Conservation (phyloP, 1,140 invertebrate genomes). For the Heliconius hermathena region DNA sequence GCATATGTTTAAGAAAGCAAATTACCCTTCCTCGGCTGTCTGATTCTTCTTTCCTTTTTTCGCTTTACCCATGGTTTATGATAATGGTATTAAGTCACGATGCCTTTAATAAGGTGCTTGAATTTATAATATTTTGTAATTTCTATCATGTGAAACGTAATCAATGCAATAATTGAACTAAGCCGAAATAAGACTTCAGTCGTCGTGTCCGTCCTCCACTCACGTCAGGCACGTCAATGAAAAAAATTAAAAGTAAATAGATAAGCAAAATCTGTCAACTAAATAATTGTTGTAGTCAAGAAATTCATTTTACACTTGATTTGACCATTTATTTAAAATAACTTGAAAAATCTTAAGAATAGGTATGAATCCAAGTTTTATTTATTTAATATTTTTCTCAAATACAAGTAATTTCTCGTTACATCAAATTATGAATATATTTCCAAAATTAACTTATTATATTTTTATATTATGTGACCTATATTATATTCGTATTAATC, state of each 20-base stretch:
- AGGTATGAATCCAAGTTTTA: too few species aligned
- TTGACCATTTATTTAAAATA: neutral
- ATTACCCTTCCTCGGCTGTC: conserved; percentile 85
- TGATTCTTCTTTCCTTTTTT: conserved; percentile 86
- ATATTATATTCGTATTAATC: too few species aligned
- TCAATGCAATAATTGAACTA: conserved; percentile 64
- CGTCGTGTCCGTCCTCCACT: conserved; percentile 62
- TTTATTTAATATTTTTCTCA: too few species aligned
- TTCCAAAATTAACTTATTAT: too few species aligned
- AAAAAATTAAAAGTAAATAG: conserved; percentile 22
- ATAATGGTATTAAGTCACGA: conserved; percentile 69
- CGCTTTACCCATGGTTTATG: conserved; percentile 84
- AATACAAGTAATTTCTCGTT: too few species aligned
- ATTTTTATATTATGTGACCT: too few species aligned
- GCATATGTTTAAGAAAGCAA: conserved; percentile 65
- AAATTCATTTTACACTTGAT: neutral
- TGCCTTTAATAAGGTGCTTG: conserved; percentile 61
- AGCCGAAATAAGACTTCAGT: conserved; percentile 62
- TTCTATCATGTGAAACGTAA: conserved; percentile 80
- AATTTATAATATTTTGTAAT: conserved; percentile 65
- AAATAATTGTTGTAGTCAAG: neutral
- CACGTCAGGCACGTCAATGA: conserved; percentile 47
- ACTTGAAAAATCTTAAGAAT: neutral
- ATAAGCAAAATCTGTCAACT: conserved; percentile 1
- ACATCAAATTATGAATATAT: too few species aligned